Evolutionary conservation across 2,113 vertebrate species (phyloP).

Genomic region (Limanda limanda): DNA sequence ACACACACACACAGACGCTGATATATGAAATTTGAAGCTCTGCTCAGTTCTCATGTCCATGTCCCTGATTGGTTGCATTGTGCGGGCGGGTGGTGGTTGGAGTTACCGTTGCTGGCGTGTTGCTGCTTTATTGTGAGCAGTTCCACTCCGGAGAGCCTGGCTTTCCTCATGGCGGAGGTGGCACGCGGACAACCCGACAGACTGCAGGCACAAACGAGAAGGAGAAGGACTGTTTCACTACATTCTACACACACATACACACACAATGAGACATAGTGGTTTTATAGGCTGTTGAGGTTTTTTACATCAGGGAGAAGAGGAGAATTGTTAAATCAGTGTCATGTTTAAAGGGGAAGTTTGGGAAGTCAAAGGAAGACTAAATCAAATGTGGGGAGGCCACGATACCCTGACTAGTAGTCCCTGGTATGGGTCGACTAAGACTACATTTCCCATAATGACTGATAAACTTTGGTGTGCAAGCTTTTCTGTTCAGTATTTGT

Average conservation of each 20-base stretch:
- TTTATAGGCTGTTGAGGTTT: neutral
- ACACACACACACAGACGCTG: slow-evolving; percentile 19
- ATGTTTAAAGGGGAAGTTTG: too few relatives aligned
- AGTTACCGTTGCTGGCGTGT: slow-evolving; percentile 92
- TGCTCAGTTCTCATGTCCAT: slow-evolving; percentile 24
- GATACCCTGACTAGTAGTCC: too few relatives aligned
- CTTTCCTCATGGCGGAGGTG: slow-evolving; percentile 99
- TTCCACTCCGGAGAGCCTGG: slow-evolving; percentile 96
- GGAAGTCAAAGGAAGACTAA: too few relatives aligned
- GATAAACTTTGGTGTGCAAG: too few relatives aligned
- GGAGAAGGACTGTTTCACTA: slow-evolving; percentile 31
- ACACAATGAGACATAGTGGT: neutral
- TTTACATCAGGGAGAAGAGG: too few relatives aligned
- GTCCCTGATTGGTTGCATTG: slow-evolving; percentile 59
- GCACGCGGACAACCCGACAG: slow-evolving; percentile 98
- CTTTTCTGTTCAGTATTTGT: too few relatives aligned
- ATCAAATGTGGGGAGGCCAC: too few relatives aligned
- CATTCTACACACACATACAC: slow-evolving; percentile 1
- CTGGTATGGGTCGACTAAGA: too few relatives aligned
- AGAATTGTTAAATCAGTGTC: too few relatives aligned
- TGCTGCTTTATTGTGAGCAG: slow-evolving; percentile 99
- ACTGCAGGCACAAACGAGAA: slow-evolving; percentile 79
- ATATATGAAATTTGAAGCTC: slow-evolving; percentile 51
- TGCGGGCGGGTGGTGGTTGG: slow-evolving; percentile 38
- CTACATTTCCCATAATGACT: too few relatives aligned